Conservation (phyloP, 2,888 invertebrate species). For the Gortyna flavago region DNA sequence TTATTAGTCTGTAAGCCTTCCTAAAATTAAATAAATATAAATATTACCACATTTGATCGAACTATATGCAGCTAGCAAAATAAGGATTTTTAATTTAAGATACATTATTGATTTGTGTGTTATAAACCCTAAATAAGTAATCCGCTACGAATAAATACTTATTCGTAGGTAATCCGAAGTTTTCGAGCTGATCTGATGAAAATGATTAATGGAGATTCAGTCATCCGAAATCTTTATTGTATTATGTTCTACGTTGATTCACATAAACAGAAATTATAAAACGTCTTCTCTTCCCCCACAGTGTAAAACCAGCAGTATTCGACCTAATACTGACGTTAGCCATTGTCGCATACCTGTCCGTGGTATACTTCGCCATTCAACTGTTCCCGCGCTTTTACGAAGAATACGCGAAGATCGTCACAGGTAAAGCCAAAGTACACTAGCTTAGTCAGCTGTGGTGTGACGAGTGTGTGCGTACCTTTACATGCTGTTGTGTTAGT, state of each 20-base stretch:
- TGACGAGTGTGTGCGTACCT: conserved; percentile 39
- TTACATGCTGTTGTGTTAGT: conserved; percentile 9
- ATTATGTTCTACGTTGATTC: background rate
- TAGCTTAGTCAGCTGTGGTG: conserved; percentile 69
- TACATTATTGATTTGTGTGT: background rate
- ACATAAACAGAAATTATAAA: background rate
- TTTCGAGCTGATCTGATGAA: background rate
- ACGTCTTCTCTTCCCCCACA: conserved; percentile 76
- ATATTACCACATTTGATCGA: no score
- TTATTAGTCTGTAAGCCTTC: no score
- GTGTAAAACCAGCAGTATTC: conserved; percentile 99
- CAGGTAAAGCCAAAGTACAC: conserved; percentile 83
- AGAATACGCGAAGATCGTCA: conserved; percentile 89
- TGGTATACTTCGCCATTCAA: conserved; percentile 95
- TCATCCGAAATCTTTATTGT: background rate
- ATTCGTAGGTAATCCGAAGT: background rate
- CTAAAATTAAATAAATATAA: no score
- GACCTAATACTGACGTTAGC: conserved; percentile 97
- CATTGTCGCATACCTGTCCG: conserved; percentile 95
- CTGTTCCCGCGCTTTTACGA: conserved; percentile 92
- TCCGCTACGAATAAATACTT: no score
- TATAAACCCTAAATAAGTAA: background rate
- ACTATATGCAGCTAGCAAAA: background rate
- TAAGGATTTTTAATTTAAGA: no score
- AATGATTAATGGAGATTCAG: background rate